These are phyloP conservation scores for Chiloscyllium punctatum DNA, from an alignment of 2,797 vertebrate species.

Conservation along the genomic window DNA sequence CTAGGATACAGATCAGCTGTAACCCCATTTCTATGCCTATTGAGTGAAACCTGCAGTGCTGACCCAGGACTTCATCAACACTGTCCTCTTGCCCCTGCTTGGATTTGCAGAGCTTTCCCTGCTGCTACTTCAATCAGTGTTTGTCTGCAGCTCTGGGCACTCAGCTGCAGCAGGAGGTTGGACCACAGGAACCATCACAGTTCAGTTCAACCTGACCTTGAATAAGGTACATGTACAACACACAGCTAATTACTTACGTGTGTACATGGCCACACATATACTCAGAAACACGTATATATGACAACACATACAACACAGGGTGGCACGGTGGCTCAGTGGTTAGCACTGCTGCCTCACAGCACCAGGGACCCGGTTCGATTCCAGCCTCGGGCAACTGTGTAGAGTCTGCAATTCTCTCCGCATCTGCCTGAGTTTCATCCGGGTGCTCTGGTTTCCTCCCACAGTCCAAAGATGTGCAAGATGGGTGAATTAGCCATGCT, in stretches of 20 bases:
- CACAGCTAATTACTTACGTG: background rate
- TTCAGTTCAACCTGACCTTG: background rate
- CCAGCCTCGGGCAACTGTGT: too few relatives aligned
- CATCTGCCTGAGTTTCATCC: too few relatives aligned
- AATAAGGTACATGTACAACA: background rate
- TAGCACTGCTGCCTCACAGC: too few relatives aligned
- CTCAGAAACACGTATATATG: background rate
- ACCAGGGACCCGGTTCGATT: too few relatives aligned
- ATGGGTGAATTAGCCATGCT: too few relatives aligned
- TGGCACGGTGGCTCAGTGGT: too few relatives aligned
- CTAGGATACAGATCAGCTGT: too few relatives aligned
- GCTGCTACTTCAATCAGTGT: background rate
- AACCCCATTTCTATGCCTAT: background rate
- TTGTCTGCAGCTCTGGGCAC: background rate
- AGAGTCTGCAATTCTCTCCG: too few relatives aligned
- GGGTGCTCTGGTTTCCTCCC: too few relatives aligned
- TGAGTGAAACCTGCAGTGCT: background rate
- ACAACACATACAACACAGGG: background rate
- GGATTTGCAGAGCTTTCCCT: background rate
- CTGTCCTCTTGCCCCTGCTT: background rate
- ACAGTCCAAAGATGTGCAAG: too few relatives aligned
- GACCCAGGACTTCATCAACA: background rate
- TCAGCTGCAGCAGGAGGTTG: background rate
- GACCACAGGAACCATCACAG: background rate
- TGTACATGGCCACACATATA: background rate